Conservation (phyloP, 2,113 vertebrate species). For the Lagopus muta region DNA sequence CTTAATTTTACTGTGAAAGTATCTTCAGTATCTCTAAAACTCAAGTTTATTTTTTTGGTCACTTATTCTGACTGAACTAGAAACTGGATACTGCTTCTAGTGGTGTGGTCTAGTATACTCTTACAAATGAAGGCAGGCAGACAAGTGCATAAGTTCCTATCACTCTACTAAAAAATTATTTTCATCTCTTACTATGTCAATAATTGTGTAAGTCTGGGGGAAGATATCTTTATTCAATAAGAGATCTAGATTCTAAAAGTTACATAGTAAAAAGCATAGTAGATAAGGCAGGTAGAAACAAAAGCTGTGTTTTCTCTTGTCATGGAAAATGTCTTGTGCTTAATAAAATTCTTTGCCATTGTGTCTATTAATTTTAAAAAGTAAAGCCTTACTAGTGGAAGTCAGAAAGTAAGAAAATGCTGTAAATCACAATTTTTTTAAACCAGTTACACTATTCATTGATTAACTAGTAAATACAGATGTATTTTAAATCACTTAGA, state of each 20-base stretch:
- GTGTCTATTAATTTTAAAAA: not conserved
- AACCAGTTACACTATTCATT: not conserved
- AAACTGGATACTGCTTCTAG: not conserved
- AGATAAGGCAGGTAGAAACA: not conserved
- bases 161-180: not conserved
- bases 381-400: not conserved
- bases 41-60: not conserved
- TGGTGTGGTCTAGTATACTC: not conserved
- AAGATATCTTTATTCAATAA: not conserved
- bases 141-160: not conserved
- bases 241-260: not conserved
- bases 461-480: not conserved
- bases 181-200: not conserved
- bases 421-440: not conserved
- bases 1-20: not conserved
- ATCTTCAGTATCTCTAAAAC: not conserved
- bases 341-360: not conserved
- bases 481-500: not conserved
- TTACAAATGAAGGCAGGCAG: not conserved
- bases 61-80: not conserved
- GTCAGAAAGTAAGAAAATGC: not conserved
- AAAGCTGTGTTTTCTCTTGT: not conserved
- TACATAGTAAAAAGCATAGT: not conserved
- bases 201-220: not conserved
- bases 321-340: not conserved